Base-by-base conservation (phyloP, 2,113 vertebrate species). In the Pachypanchax playfairii region DNA sequence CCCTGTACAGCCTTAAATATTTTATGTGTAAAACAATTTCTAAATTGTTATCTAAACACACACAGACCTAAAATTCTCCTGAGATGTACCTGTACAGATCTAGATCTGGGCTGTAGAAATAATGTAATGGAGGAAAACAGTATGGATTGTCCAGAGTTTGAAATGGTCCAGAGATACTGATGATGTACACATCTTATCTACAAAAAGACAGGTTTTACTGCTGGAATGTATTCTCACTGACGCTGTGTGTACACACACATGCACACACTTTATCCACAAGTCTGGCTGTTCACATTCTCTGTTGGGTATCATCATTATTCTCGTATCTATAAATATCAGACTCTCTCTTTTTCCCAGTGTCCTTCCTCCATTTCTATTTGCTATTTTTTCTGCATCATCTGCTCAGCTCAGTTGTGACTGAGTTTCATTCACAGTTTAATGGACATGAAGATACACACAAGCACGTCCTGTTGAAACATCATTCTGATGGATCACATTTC, bases 281-380 rank as follows among this genome's bases (percentile, higher is more conserved):
- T 53, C 68, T 70, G 75, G 56, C 17, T 70, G 63, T 52, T 65
- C 68, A 55, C 68, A 42, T 51, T 67, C 73, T 84, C 74, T 44
- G 65, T 65, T 71, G 81, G 81, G 57, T 46, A 68, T 44, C 70
- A 54, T 85, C 76, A 73, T 82, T 80, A 82, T 85, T 76, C 64
- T 82, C 69, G 46, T 80, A 86, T 89, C 85, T 86, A 80, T 86
- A 86, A 79, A 87, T 87, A 86, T 83, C 85, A 82, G 68, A 56
- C 70, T 80, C 35, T 54, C 70, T 80, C 35, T 54, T 66, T 26
- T 43, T 61, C 49, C 61, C 39, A 8, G 33, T 44, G 73, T 58
- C 54, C 58, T 70, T 22, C 43, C 80, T 68, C 79, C 82, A 48
- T 82, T 70, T 80, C 65, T 51, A 53, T 72, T 79, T 63, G 64